Evolutionary conservation across 2,888 invertebrate genomes (phyloP), one percentile per base, ranked within the genome.

Genomic region (Archips crataeganus): DNA sequence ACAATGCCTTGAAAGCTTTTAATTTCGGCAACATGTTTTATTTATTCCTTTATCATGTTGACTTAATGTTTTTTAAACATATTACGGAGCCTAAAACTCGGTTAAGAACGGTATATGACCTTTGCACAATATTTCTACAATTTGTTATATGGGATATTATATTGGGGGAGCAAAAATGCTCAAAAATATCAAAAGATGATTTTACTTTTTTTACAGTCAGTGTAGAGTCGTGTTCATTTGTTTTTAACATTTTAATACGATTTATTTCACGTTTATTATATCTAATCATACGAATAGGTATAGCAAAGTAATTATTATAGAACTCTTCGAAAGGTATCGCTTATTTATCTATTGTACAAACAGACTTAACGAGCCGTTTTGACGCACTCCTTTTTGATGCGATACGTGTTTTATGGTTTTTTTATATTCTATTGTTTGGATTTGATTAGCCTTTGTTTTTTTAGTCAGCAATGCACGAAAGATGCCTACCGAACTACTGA

Each of bases 361-460:
- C 54, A 54, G 15, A 54, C 2, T 54, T 23, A 23, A 15, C 15
- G 23, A 15, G 54, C 54, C 23, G 54, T 45, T 45, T 9, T 4
- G 49, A 49, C 11, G 45, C 45, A n/a, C 23, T 8, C 6, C 5
- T 23, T 9, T 54, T 5, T 54, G 54, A 54, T 54, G 54, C 8
- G 15, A 54, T 54, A 0, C 23, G 13, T 15, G 23, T 54, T 54
- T 23, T 54, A 54, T 54, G 54, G 54, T 23, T 23, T 54, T 49
- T 54, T 54, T 54, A 54, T 54, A 54, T 54, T 23, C 54, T 23
- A 54, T 54, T 54, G 54, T 54, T 54, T 54, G 23, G 0, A 23
- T 54, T 54, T 54, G 54, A 54, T 54, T 54, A 54, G 6, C 23
- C 54, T 54, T 54, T 54, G 54, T 54, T 54, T 15, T 23, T 54